Evolutionary conservation across 2,888 invertebrate genomes (phyloP), one percentile per base, ranked within the genome.

Genomic region (Aphodius sticticus): DNA sequence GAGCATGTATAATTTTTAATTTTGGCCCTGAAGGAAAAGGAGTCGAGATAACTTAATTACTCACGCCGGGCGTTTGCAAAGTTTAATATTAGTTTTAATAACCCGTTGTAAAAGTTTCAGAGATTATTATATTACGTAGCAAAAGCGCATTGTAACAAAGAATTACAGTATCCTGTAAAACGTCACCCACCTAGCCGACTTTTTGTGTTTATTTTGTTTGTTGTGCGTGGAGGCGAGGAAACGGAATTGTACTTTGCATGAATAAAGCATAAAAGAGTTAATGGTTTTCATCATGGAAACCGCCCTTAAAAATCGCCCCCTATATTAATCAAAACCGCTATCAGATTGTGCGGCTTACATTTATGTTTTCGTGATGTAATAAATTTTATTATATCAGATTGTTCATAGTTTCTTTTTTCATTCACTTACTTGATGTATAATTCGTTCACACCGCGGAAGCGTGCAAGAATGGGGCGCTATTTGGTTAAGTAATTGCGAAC

Each of bases 1-100:
- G 53, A 12, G 53, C 53, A 53, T 53, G 53, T 53, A 53, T 53
- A 53, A 53, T 53, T 53, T 53, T 53, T 53, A 53, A 53, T 53
- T 53, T 53, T 53, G 53, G 53, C 53, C 53, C 53, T 53, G 53
- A 53, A 53, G 53, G 53, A 53, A 53, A 53, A 53, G 3, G 53
- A 53, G 53, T 53, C 53, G 53, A 53, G 53, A 53, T 53, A 53
- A 53, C 53, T 53, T 53, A 53, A 53, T 53, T 53, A 53, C 53
- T 53, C 53, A 53, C 1, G 53, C 53, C 6, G 53, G 53, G 53
- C 53, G 12, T 53, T 53, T 53, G 53, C 53, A 53, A 53, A 53
- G 53, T 53, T 53, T 53, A 5, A 53, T 53, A 53, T 53, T 53
- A 53, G 53, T 53, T 53, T 53, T 53, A 53, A 53, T 53, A 53